Percentiles rank a stretch among this genome's conserved stretches.
Conservation (phyloP, 1,140 invertebrate species). For the Lucilia cuprina region DNA sequence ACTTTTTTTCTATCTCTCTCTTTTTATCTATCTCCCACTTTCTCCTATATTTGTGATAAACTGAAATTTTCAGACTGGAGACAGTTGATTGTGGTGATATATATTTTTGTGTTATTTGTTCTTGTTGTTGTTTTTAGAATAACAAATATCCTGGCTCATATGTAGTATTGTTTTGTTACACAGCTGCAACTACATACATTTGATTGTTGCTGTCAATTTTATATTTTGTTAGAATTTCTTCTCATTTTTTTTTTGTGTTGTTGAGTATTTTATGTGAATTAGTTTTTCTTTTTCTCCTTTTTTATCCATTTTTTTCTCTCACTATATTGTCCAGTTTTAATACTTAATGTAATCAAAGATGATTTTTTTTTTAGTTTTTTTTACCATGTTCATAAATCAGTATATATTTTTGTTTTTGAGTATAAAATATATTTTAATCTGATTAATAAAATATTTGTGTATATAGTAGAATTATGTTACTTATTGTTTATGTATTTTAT, state of each 20-base stretch:
- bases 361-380: slow-evolving; percentile 28
- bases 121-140: neutral
- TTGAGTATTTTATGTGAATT: neutral
- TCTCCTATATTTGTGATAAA: neutral
- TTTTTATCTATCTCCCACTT: neutral
- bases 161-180: neutral
- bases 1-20: too few relatives aligned
- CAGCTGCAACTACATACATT: neutral
- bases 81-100: slow-evolving; percentile 20
- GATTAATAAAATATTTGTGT: too few relatives aligned
- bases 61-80: neutral
- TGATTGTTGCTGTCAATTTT: slow-evolving; percentile 16
- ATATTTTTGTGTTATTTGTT: neutral
- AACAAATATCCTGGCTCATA: neutral
- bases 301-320: too few relatives aligned
- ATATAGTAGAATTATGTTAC: too few relatives aligned
- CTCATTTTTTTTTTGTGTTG: neutral
- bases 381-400: neutral
- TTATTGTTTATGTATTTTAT: too few relatives aligned
- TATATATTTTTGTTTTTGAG: neutral
- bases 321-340: slow-evolving; percentile 32
- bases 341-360: slow-evolving; percentile 37
- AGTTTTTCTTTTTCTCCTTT: neutral
- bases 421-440: too few relatives aligned
- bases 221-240: neutral